Evolutionary conservation across 2,113 vertebrate genomes (phyloP).

Genomic region (Odocoileus virginianus): DNA sequence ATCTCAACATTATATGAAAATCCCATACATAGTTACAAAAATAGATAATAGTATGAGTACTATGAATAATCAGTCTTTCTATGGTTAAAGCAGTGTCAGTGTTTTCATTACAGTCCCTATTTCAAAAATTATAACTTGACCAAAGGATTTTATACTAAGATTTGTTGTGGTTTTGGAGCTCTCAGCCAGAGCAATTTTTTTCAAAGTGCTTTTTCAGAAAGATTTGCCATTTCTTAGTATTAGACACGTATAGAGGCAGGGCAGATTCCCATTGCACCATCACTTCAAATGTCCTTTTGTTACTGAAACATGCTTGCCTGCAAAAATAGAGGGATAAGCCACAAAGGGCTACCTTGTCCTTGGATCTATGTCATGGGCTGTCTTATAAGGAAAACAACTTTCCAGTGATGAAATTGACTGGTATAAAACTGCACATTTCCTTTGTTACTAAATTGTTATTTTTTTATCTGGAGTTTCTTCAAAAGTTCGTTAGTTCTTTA

Average conservation of each 20-base stretch:
- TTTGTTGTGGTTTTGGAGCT: conserved; percentile 45
- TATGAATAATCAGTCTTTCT: conserved; percentile 41
- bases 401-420: not conserved
- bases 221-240: not conserved
- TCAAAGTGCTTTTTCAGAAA: not conserved
- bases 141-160: conserved; percentile 39
- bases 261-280: not conserved
- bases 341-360: not conserved
- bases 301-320: not conserved
- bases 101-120: conserved; percentile 36
- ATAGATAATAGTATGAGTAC: not conserved
- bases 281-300: not conserved
- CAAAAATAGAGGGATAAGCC: not conserved
- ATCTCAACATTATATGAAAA: conserved; percentile 46
- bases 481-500: not conserved
- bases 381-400: not conserved
- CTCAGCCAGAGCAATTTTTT: not conserved
- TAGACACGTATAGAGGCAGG: not conserved
- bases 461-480: not conserved
- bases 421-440: not conserved
- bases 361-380: not conserved
- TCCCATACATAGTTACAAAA: conserved; percentile 50
- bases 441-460: not conserved
- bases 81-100: not conserved
- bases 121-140: conserved; percentile 37